Base-by-base conservation (phyloP, 23 tunicate genomes). In the Oikopleura dioica region DNA sequence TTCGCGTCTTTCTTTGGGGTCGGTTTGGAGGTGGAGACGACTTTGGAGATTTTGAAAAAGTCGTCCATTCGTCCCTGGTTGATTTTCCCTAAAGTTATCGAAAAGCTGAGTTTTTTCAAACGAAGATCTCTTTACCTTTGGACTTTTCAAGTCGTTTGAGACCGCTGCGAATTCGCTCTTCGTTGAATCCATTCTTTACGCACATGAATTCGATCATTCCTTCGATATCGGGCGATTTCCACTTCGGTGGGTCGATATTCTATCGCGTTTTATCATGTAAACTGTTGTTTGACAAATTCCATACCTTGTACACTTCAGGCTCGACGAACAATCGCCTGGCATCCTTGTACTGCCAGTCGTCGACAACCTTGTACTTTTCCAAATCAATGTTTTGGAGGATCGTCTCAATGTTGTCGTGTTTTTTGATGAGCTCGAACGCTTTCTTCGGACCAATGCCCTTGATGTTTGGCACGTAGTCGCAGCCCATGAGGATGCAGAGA, bases 401-500 rank as follows among this genome's bases (percentile, higher is more conserved):
- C 35, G 76, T 80, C 37, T 89, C 96, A 28, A 89, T 89, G 50
- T 78, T 81, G 68, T 89, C 81, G 76, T 89, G 81, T 81, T 89
- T 85, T 38, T 89, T 84, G 78, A 89, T 82, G 28, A 89, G 83
- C 1, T 89, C 96, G 55, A 68, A 84, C 2, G 96, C 96, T 24
- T 88, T 80, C 76, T 89, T 89, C 0, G 96, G 96, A 26, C 96
- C 96, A 36, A 89, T 79, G 0, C 96, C 96, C 1, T 88, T 63
- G 23, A 89, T 89, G 0, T 75, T 75, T 26, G 77, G 83, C 37
- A 88, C 84, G 79, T 89, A 89, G 69, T 89, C 96, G 59, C 96
- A 89, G 0, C 96, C 96, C 5, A 89, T 83, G 0, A 89, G 37
- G 59, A 89, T 89, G 35, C 96, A 89, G 38, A 89, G 69, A 38